A percentile compares a stretch with the other conserved stretches of the same genome.
phyloP scores from a whole-genome alignment of 2,113 vertebrate species.

The Perca schrenkii region DNA sequence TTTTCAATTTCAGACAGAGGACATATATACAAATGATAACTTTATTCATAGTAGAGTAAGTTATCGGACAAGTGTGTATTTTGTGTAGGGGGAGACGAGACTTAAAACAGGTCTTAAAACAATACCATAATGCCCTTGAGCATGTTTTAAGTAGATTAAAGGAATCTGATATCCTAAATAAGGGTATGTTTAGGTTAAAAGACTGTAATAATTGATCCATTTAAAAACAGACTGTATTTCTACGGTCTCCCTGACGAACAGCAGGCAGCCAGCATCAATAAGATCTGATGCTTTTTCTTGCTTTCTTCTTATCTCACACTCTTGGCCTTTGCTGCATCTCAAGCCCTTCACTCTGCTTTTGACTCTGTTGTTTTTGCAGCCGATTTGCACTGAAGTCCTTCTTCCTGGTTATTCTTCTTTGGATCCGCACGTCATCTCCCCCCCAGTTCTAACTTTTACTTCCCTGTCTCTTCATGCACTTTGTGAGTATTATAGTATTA shows the following conservation, averaged over 20 bases:
- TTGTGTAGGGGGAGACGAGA: background rate
- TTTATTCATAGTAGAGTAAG: conserved; percentile 27
- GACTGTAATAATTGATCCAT: conserved; percentile 57
- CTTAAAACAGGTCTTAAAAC: conserved; percentile 22
- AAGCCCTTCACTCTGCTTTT: conserved; percentile 33
- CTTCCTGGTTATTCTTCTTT: conserved; percentile 37
- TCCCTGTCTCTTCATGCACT: conserved; percentile 30
- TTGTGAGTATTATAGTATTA: background rate
- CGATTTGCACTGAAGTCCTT: conserved; percentile 30
- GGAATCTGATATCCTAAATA: conserved; percentile 25
- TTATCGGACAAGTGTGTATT: conserved; percentile 12
- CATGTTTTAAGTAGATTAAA: conserved; percentile 54
- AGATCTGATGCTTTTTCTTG: conserved; percentile 21
- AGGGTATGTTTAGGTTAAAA: conserved; percentile 60
- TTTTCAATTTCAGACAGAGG: conserved; percentile 47
- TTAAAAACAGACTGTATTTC: conserved; percentile 43
- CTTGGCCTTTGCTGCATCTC: conserved; percentile 40
- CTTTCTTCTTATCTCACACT: conserved; percentile 36
- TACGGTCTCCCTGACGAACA: conserved; percentile 32
- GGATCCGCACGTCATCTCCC: background rate
- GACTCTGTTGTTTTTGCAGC: conserved; percentile 35
- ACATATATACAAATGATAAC: conserved; percentile 22
- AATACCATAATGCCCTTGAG: conserved; percentile 35
- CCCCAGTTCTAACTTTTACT: conserved; percentile 1
- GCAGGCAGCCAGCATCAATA: conserved; percentile 36